These are phyloP conservation scores for Megaleporinus macrocephalus DNA, from an alignment of 2,113 vertebrate species.

Conservation along the genomic window DNA sequence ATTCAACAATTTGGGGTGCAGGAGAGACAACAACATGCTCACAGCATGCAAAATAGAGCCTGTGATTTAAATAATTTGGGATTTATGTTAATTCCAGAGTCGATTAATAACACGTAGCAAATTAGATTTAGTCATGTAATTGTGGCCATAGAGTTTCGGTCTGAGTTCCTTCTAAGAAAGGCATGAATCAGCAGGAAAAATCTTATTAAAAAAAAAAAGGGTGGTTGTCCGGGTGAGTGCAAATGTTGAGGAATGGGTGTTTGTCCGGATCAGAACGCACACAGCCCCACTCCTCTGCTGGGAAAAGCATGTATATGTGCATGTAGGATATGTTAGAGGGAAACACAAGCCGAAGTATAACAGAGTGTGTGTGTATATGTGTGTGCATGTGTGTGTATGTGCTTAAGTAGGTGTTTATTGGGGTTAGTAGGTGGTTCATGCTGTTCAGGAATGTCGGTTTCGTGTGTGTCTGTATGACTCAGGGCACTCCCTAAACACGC, in stretches of 20 bases:
- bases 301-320: not conserved
- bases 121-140: not conserved
- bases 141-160: not conserved
- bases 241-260: not conserved
- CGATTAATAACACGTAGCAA: not conserved
- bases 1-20: too few relatives aligned
- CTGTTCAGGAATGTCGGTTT: slow-evolving; percentile 69
- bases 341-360: not conserved
- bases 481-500: slow-evolving; percentile 69
- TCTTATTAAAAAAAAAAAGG: not conserved
- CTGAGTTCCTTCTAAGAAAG: not conserved
- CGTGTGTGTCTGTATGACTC: slow-evolving; percentile 68
- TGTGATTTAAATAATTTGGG: not conserved
- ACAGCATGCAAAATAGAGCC: too few relatives aligned
- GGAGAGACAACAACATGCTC: too few relatives aligned
- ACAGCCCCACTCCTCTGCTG: not conserved
- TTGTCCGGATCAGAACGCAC: not conserved
- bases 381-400: slow-evolving; percentile 50
- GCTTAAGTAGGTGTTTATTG: slow-evolving; percentile 56
- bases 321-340: not conserved
- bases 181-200: not conserved
- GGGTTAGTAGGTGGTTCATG: slow-evolving; percentile 63
- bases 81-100: not conserved
- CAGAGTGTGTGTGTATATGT: slow-evolving; percentile 44
- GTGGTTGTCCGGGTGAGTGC: not conserved